phyloP scores from a whole-genome alignment of 2,888 invertebrate genomes.

The Microplitis deprimator region DNA sequence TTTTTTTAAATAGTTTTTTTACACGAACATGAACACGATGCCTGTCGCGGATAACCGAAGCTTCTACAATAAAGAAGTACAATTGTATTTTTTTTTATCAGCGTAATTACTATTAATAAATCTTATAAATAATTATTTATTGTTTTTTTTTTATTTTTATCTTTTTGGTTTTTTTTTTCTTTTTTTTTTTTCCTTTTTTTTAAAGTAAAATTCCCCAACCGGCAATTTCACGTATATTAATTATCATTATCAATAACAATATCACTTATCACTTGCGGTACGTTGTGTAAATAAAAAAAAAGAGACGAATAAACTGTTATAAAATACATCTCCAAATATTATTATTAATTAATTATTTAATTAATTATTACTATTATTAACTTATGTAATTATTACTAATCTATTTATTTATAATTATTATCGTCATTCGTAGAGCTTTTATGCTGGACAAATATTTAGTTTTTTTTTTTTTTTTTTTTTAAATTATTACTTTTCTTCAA shows the following conservation, averaged over 20 bases:
- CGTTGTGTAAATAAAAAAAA: conserved; percentile 68
- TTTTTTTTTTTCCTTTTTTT: conserved; percentile 32
- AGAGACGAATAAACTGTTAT: conserved; percentile 71
- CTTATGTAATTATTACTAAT: not conserved
- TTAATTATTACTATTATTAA: conserved; percentile 22
- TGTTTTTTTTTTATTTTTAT: conserved; percentile 34
- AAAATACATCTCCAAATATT: conserved; percentile 71
- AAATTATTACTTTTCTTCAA: conserved; percentile 58
- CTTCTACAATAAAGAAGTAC: conserved; percentile 66
- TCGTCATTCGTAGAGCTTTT: conserved; percentile 19
- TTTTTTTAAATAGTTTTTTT: conserved; percentile 40
- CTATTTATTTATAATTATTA: conserved; percentile 8
- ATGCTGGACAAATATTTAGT: conserved; percentile 20
- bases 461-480: not conserved
- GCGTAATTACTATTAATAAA: conserved; percentile 22
- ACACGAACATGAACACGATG: conserved; percentile 67
- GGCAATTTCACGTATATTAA: conserved; percentile 9
- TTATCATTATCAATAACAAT: conserved; percentile 66
- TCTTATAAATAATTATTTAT: conserved; percentile 44
- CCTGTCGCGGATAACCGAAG: conserved; percentile 71
- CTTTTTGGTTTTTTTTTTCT: conserved; percentile 35
- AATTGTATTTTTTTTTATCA: conserved; percentile 45
- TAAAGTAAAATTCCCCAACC: conserved; percentile 10
- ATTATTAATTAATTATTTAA: conserved; percentile 54
- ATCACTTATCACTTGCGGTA: conserved; percentile 71